Base-by-base conservation (phyloP, 1,140 invertebrate genomes). In the Achroia grisella region DNA sequence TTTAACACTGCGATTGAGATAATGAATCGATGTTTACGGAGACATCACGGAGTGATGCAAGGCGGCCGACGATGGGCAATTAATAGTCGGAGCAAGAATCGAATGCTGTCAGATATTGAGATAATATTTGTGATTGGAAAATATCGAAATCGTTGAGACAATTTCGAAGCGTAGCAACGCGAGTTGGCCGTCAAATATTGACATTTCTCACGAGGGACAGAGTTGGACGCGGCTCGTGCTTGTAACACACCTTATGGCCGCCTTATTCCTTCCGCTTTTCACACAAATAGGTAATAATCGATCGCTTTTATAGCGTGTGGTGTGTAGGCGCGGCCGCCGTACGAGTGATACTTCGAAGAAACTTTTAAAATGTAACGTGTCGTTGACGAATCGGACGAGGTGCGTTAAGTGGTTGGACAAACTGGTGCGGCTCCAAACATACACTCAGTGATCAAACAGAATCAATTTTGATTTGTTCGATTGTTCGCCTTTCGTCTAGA, bases 251-350 rank as follows among this genome's bases (percentile, higher is more conserved):
- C 58, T 66, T 51, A 48, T 39, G 47, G 49, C 42, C 36, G 47
- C 43, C 48, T 57, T 65, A 70, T 76, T 72, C 67, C 78, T 78
- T 82, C 75, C 76, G 71, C 78, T 79, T 82, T 82, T 76, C 78
- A 84, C 76, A 85, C 81, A 73, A 81, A 82, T 82, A 75, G 71
- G 74, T 79, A 85, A 85, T 81, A 85, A 85, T 85, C 81, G 77
- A 85, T 85, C 65, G 75, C 56, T 77, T 23, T 84, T 85, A 85
- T 85, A 82, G 73, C 76, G 66, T 64, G 52, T 32, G 53, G 52
- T 63, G 62, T 71, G 68, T 64, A 73, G 70, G 65, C 70, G 68
- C 17, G 60, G 70, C 61, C 64, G 45, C 51, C 48, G 17, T 23
- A 23, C 17, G 49, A 54, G 67, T 70, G 74, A 77, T 55, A 76